These are phyloP conservation scores for Graphium colonna DNA, from an alignment of 2,888 invertebrate genomes.

Conservation along the genomic window DNA sequence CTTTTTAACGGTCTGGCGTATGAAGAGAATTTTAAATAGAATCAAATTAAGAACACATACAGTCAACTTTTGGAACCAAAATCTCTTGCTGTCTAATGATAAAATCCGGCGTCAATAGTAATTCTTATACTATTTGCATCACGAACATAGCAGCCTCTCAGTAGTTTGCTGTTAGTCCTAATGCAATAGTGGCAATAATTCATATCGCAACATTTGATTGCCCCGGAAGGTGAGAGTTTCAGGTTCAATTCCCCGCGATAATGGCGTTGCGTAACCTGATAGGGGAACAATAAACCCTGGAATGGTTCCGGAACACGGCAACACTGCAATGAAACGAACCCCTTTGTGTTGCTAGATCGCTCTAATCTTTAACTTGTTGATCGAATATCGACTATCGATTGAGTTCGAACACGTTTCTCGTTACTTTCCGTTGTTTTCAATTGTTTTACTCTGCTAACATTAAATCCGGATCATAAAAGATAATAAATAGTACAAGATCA, in stretches of 20 bases:
- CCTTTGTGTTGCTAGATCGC: conserved; percentile 10
- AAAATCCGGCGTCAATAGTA: no score
- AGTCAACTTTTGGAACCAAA: no score
- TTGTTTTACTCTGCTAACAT: no score
- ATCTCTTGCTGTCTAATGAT: no score
- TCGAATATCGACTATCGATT: background rate
- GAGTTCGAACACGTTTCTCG: background rate
- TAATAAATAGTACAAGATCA: no score
- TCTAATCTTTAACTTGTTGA: background rate
- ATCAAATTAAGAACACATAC: no score
- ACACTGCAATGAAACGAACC: conserved; percentile 1
- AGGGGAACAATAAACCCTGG: conserved; percentile 19
- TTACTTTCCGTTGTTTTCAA: no score
- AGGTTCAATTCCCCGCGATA: conserved; percentile 13
- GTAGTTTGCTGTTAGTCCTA: background rate
- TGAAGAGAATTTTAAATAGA: no score
- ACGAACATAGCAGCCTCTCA: no score
- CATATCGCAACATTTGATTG: background rate
- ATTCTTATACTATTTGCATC: no score
- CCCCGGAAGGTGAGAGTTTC: conserved; percentile 10
- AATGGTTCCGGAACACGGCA: conserved; percentile 1
- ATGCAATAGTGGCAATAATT: background rate
- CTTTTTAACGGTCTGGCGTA: no score
- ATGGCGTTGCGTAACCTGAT: conserved; percentile 13
- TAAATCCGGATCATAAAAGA: no score